Conservation (phyloP, 2,797 vertebrate genomes). For the Gobio occitaniae region DNA sequence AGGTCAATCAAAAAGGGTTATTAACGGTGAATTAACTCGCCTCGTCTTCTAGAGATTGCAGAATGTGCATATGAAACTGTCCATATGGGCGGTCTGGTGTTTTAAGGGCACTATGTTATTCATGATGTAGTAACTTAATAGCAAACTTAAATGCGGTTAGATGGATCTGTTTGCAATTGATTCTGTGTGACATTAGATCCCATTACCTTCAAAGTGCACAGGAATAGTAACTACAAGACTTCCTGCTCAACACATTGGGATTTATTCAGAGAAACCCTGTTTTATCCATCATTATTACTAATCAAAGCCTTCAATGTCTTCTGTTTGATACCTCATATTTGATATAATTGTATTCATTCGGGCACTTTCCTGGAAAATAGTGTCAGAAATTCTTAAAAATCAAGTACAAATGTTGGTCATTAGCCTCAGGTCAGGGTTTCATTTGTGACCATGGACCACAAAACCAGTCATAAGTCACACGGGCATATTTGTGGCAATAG, state of each 20-base stretch:
- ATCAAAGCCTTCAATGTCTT: not conserved
- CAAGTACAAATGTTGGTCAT: not conserved
- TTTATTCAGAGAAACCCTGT: not conserved
- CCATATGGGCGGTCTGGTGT: not conserved
- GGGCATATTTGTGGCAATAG: too few relatives aligned
- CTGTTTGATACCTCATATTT: not conserved
- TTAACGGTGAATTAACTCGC: not conserved
- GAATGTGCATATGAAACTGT: not conserved
- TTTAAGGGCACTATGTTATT: not conserved
- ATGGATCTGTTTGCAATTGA: constrained; percentile 2
- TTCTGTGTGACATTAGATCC: not conserved
- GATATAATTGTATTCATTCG: not conserved
- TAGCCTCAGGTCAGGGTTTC: not conserved
- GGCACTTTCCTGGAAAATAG: not conserved
- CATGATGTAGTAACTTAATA: not conserved
- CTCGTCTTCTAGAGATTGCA: not conserved
- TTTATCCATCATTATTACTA: not conserved
- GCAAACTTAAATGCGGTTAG: not conserved
- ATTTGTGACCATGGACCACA: not conserved
- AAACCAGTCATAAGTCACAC: too few relatives aligned
- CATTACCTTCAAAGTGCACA: not conserved
- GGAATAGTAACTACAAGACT: not conserved
- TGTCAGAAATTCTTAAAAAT: too few relatives aligned
- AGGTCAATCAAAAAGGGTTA: constrained; percentile 5
- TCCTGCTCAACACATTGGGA: not conserved